Evolutionary conservation across 2,888 invertebrate species (phyloP).

Genomic region (Rotaria magnacalcarata): DNA sequence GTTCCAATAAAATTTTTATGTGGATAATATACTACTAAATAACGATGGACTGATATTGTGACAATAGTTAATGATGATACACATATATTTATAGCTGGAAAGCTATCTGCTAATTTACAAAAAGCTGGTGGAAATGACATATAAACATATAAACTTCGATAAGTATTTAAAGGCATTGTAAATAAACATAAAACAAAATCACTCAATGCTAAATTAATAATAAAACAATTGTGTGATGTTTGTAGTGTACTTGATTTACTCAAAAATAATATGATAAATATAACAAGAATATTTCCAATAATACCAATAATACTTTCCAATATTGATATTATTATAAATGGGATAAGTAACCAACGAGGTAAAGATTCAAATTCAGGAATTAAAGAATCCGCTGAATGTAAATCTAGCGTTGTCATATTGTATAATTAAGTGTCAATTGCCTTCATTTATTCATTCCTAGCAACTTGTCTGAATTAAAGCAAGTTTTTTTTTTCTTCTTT

Average conservation of each 20-base stretch:
- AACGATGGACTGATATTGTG: background rate
- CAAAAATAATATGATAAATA: background rate
- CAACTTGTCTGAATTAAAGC: too few relatives aligned
- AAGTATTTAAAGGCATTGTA: too few relatives aligned
- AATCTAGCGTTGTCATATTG: too few relatives aligned
- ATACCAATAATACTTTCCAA: constrained; percentile 1
- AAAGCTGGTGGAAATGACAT: too few relatives aligned
- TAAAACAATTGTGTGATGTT: constrained; percentile 25
- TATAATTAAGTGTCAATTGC: too few relatives aligned
- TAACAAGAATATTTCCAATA: constrained; percentile 4
- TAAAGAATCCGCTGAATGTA: background rate
- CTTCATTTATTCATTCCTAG: too few relatives aligned
- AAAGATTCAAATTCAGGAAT: background rate
- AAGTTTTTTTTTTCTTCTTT: too few relatives aligned
- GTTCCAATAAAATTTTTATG: background rate
- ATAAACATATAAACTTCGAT: too few relatives aligned
- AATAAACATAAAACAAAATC: constrained; percentile 32
- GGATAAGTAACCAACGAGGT: background rate
- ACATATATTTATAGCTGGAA: constrained; percentile 26
- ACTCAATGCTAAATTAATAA: constrained; percentile 25
- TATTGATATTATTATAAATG: background rate
- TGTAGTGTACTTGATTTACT: background rate
- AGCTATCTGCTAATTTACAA: background rate
- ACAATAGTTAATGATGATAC: constrained; percentile 19
- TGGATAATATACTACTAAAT: background rate